Conservation (phyloP, 2,888 invertebrate species). For the Tortrix viridana region DNA sequence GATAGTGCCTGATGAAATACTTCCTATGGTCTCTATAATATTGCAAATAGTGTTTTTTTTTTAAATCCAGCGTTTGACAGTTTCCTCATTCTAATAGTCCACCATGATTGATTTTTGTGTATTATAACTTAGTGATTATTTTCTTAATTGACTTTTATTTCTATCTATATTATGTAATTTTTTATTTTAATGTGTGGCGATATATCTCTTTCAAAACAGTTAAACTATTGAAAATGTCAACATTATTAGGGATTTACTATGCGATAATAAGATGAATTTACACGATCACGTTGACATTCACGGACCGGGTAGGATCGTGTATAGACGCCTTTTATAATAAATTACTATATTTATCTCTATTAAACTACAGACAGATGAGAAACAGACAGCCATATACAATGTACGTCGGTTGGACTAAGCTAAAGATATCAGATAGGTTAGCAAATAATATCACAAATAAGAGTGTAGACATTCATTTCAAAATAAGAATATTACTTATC, state of each 20-base stretch:
- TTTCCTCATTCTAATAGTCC: not conserved
- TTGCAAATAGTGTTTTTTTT: no score
- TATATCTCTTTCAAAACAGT: conserved; percentile 19
- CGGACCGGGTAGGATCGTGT: conserved; percentile 15
- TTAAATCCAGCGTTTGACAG: not conserved
- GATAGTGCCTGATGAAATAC: no score
- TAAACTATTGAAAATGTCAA: conserved; percentile 35
- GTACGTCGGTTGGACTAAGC: not conserved
- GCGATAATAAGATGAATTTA: conserved; percentile 16
- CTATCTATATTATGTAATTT: conserved; percentile 21
- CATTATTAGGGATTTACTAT: conserved; percentile 15
- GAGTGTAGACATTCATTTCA: conserved; percentile 4
- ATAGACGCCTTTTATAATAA: conserved; percentile 10
- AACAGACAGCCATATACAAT: conserved; percentile 45
- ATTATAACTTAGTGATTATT: conserved; percentile 3
- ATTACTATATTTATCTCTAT: conserved; percentile 16
- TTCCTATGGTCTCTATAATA: no score
- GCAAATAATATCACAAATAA: not conserved
- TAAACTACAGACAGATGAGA: conserved; percentile 13
- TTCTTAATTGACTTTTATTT: conserved; percentile 35
- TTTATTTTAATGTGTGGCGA: conserved; percentile 22
- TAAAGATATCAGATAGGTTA: conserved; percentile 34
- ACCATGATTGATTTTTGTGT: not conserved
- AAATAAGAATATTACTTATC: conserved; percentile 10
- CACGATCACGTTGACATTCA: not conserved